Percentiles rank a stretch among this genome's conserved stretches.
These are phyloP conservation scores for Leptinotarsa rubiginosa DNA, from an alignment of 2,888 invertebrate genomes.

Conservation along the genomic window DNA sequence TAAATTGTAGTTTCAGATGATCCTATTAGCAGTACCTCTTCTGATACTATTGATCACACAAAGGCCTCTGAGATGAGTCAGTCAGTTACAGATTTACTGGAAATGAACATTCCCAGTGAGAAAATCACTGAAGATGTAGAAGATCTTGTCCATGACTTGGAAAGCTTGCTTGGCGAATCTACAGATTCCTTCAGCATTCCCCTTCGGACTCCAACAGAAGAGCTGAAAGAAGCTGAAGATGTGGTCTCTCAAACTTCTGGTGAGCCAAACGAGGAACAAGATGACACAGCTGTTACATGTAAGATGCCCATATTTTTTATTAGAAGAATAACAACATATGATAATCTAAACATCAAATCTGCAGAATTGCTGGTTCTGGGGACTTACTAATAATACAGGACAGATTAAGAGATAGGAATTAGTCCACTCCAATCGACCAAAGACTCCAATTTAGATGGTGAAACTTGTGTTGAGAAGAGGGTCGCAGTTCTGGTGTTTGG, in stretches of 20 bases:
- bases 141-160: slow-evolving; percentile 65
- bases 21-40: slow-evolving; percentile 64
- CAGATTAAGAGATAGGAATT: no score
- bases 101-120: slow-evolving; percentile 56
- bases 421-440: no score
- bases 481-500: no score
- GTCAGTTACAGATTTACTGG: slow-evolving; percentile 53
- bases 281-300: neutral
- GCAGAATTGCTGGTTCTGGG: no score
- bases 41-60: slow-evolving; percentile 53
- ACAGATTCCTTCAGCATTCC: slow-evolving; percentile 51
- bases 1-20: slow-evolving; percentile 56
- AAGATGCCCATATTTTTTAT: neutral
- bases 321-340: no score
- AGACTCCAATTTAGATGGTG: no score
- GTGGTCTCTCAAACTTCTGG: slow-evolving; percentile 8
- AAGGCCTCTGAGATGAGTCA: slow-evolving; percentile 12
- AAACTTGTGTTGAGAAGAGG: no score
- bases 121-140: slow-evolving; percentile 64
- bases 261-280: neutral
- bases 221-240: slow-evolving; percentile 24
- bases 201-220: slow-evolving; percentile 21
- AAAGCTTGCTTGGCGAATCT: slow-evolving; percentile 61
- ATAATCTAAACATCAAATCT: no score
- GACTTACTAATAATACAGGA: no score